Percentiles rank a stretch among this genome's conserved stretches.
Evolutionary conservation across 2,113 vertebrate species (phyloP).

Genomic region (Aptenodytes patagonicus): DNA sequence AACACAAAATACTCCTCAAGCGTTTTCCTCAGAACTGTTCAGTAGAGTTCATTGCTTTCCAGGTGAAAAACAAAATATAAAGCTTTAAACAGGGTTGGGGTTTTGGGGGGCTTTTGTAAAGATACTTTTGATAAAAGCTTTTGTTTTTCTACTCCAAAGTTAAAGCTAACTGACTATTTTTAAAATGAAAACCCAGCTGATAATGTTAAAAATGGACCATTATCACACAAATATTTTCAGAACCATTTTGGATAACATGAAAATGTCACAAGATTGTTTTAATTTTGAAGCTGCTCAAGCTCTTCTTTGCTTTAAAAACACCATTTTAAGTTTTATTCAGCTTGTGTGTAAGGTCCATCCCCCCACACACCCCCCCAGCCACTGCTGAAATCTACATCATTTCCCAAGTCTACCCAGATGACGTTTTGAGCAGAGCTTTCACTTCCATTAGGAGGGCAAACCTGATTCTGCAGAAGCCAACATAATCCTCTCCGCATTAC

Average conservation of each 20-base stretch:
- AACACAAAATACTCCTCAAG: not conserved
- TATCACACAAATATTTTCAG: not conserved
- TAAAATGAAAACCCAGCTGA: fast-evolving
- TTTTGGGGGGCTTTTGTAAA: not conserved
- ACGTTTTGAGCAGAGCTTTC: not conserved
- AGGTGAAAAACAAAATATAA: not conserved
- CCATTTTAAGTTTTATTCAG: not conserved
- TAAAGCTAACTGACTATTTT: not conserved
- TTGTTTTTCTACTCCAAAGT: not conserved
- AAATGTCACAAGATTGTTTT: not conserved
- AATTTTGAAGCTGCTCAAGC: not conserved
- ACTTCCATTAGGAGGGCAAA: not conserved
- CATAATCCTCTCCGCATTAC: not conserved
- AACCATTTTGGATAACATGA: not conserved
- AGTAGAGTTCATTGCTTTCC: not conserved
- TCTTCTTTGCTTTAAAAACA: not conserved
- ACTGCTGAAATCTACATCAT: not conserved
- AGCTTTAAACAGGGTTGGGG: not conserved
- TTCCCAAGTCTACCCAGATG: not conserved
- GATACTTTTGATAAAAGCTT: not conserved
- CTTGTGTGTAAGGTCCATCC: not conserved
- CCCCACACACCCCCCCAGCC: not conserved
- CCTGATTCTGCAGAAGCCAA: not conserved
- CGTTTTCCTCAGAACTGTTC: not conserved
- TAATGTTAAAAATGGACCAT: not conserved